Evolutionary conservation across 64 coral and sea anemone genomes (phyloP).

Genomic region (Actinia tenebrosa): DNA sequence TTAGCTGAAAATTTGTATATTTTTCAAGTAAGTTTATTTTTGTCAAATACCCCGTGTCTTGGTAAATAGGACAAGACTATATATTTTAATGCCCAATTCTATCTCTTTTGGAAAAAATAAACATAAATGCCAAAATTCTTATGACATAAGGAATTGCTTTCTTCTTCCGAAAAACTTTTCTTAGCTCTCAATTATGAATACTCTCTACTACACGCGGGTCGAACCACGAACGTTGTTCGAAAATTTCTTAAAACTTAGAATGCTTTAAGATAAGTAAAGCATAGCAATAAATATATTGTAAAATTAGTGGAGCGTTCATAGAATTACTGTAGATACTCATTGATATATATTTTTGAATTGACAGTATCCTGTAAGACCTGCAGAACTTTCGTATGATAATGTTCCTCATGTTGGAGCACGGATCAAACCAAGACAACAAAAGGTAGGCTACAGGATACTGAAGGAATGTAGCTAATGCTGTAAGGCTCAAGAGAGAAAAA

Average conservation of each 20-base stretch:
- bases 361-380: slow-evolving; percentile 84
- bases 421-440: slow-evolving; percentile 91
- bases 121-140: neutral
- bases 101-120: neutral
- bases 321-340: neutral
- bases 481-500: no score
- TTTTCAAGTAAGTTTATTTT: slow-evolving; percentile 64
- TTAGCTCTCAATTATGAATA: no score
- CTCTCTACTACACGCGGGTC: neutral
- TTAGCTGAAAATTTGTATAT: slow-evolving; percentile 84
- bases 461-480: no score
- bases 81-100: neutral
- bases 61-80: neutral
- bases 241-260: neutral
- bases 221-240: neutral
- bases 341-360: neutral
- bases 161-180: no score
- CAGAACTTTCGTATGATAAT: slow-evolving; percentile 81
- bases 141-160: no score
- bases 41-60: neutral
- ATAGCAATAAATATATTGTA: no score
- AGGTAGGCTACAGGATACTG: slow-evolving; percentile 38
- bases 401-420: slow-evolving; percentile 77
- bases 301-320: neutral
- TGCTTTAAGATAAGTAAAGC: no score